Evolutionary conservation across 2,888 invertebrate species (phyloP), one percentile per base, ranked within the genome.

Genomic region (Fragum whitleyi): DNA sequence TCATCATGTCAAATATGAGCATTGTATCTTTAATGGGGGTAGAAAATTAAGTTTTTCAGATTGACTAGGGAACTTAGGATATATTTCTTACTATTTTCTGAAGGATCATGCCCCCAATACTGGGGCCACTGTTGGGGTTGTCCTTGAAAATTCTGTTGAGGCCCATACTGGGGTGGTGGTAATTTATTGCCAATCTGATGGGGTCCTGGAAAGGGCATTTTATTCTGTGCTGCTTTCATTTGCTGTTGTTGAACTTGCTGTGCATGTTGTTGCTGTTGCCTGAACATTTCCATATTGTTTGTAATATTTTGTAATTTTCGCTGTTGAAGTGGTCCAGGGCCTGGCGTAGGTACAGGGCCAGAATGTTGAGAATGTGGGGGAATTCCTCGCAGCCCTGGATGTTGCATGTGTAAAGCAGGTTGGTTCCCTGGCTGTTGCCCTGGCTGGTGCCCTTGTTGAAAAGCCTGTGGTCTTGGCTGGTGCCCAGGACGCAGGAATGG

Each of bases 101-200:
- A 97, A 16, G 97, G 97, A 94, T 98, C 98, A 95, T 98, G 98
- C 0, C 98, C 92, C 86, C 89, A 90, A 81, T 90, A 91, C 9
- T 87, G 74, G 21, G 85, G 85, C 78, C 81, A 86, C 21, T 79
- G 67, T 19, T 79, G 67, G 14, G 53, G 79, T 39, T 75, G 83
- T 21, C 62, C 79, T 23, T 71, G 85, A 32, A 78, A 72, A 36
- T 57, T 39, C 57, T 57, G 53, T 59, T 23, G 59, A 29, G 85
- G 86, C 62, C 87, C 74, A 85, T 82, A 82, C 19, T 74, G 70
- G 6, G 85, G 79, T 2, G 85, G 82, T 55, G 85, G 91, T 36
- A 88, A 86, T 21, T 77, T 74, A 2, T 62, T 21, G 16, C 65
- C 67, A 5, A 21, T 11, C 26, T 51, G 74, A 53, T 65, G 70